Evolutionary conservation across 2,113 vertebrate species (phyloP).

Genomic region (Albula glossodonta): DNA sequence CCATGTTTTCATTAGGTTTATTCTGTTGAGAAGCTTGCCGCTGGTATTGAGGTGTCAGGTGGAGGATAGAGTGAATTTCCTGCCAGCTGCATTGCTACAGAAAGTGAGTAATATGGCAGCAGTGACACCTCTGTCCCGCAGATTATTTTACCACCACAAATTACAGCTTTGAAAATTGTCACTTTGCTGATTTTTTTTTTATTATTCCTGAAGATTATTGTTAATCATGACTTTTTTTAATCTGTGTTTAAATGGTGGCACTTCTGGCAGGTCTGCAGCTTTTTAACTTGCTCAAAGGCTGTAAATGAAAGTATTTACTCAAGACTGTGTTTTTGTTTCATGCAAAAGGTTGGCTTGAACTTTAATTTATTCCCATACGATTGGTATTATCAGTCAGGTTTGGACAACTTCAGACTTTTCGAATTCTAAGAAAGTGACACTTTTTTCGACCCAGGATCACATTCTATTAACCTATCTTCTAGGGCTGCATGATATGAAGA

Average conservation of each 20-base stretch:
- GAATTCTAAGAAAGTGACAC: background rate
- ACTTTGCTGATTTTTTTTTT: background rate
- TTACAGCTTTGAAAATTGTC: background rate
- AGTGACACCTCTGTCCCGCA: background rate
- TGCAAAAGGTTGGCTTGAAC: background rate
- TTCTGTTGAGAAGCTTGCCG: background rate
- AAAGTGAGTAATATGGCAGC: background rate
- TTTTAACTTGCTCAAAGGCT: background rate
- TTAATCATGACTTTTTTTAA: too few relatives aligned
- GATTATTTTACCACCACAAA: background rate
- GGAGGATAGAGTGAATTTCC: background rate
- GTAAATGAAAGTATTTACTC: background rate
- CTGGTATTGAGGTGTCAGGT: background rate
- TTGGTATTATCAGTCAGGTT: background rate
- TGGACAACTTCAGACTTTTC: background rate
- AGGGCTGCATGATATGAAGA: too few relatives aligned
- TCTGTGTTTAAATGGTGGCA: too few relatives aligned
- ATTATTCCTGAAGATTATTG: background rate
- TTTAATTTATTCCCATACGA: background rate
- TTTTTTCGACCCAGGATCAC: too few relatives aligned
- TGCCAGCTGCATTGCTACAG: conserved; percentile 1
- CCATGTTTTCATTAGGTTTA: background rate
- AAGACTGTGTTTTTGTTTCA: background rate
- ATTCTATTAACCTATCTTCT: too few relatives aligned
- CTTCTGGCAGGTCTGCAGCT: background rate